phyloP scores from a whole-genome alignment of 1,140 invertebrate species.

The Ceratoteleas bidentatus region DNA sequence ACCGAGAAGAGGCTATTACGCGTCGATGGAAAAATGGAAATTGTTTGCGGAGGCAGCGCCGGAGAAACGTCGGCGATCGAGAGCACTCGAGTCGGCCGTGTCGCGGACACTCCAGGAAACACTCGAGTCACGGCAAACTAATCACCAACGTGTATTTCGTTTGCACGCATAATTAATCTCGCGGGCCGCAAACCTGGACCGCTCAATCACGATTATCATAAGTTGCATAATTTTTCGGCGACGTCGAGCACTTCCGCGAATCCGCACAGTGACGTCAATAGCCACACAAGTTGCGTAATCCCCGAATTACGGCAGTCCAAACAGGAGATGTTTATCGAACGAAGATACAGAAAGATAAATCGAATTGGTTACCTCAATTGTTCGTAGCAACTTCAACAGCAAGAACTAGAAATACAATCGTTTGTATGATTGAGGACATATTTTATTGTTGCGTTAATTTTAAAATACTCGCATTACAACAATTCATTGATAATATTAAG shows the following conservation, averaged over 20 bases:
- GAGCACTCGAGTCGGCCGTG: conserved; percentile 53
- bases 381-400: no score
- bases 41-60: conserved; percentile 44
- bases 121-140: conserved; percentile 51
- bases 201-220: conserved; percentile 52
- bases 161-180: conserved; percentile 62
- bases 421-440: no score
- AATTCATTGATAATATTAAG: no score
- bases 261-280: conserved; percentile 28
- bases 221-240: conserved; percentile 22
- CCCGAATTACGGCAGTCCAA: background rate
- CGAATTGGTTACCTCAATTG: no score
- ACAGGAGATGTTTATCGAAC: no score
- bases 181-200: conserved; percentile 37
- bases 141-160: conserved; percentile 61
- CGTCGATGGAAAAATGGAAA: conserved; percentile 47
- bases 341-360: no score
- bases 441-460: no score
- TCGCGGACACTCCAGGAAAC: conserved; percentile 54
- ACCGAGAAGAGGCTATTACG: conserved; percentile 48
- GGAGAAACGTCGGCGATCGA: conserved; percentile 54
- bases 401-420: no score
- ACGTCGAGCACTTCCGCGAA: conserved; percentile 22
- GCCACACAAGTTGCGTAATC: conserved; percentile 6
- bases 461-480: no score